Evolutionary conservation across 2,888 invertebrate genomes (phyloP).

Genomic region (Synanthedon vespiformis): DNA sequence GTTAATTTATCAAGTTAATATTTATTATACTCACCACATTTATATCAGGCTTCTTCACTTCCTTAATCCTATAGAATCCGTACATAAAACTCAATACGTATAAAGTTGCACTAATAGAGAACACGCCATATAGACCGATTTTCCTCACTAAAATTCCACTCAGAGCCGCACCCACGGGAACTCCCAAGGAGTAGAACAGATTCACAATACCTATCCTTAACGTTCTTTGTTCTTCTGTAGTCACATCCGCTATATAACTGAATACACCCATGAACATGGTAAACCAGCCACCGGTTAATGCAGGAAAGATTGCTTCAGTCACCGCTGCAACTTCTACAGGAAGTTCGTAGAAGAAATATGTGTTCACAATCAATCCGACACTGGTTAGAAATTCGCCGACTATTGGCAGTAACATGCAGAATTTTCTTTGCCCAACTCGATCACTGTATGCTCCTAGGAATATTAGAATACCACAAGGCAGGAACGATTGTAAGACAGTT

Average conservation of each 20-base stretch:
- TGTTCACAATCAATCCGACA: conserved; percentile 81
- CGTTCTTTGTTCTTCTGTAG: conserved; percentile 85
- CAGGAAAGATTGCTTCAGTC: conserved; percentile 85
- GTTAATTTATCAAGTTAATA: background rate
- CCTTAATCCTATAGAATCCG: conserved; percentile 78
- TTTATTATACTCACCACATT: conserved; percentile 35
- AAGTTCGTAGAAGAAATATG: conserved; percentile 81
- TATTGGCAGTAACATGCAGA: conserved; percentile 86
- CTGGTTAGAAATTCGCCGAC: conserved; percentile 84
- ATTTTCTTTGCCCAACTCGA: conserved; percentile 76
- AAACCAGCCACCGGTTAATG: conserved; percentile 87
- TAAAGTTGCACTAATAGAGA: conserved; percentile 79
- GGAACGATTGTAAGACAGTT: conserved; percentile 83
- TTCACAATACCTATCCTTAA: conserved; percentile 89
- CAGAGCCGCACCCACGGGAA: conserved; percentile 89
- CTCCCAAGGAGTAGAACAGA: conserved; percentile 87
- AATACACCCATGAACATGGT: conserved; percentile 92
- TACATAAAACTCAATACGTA: conserved; percentile 82
- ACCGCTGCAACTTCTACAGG: conserved; percentile 86
- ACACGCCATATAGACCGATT: conserved; percentile 86
- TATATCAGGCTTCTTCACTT: conserved; percentile 63
- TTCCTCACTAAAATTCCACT: conserved; percentile 83
- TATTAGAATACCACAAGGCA: conserved; percentile 83
- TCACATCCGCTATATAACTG: conserved; percentile 90
- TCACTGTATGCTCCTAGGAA: conserved; percentile 87